These are phyloP conservation scores for Rhopalosiphum maidis DNA, from an alignment of 1,140 invertebrate species.

Conservation along the genomic window DNA sequence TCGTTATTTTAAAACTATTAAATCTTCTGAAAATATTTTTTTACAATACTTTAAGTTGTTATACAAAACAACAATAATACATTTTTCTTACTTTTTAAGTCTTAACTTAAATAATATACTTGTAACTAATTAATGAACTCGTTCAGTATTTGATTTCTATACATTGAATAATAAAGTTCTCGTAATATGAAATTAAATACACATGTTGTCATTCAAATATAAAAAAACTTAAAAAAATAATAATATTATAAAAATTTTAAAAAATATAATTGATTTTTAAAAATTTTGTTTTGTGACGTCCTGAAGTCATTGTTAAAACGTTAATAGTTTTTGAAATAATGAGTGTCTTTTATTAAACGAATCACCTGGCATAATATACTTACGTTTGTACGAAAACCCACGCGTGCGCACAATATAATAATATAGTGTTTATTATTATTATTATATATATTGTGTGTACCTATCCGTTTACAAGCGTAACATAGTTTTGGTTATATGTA, in stretches of 20 bases:
- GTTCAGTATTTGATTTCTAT: background rate
- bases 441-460: background rate
- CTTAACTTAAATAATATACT: background rate
- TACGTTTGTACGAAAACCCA: background rate
- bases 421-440: background rate
- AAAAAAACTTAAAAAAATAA: background rate
- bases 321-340: background rate
- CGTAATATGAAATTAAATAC: background rate
- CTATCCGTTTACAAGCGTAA: background rate
- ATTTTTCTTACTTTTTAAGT: background rate
- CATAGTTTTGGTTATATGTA: background rate
- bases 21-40: background rate
- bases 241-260: background rate
- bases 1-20: background rate
- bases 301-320: background rate
- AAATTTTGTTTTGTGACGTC: background rate
- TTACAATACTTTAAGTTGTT: background rate
- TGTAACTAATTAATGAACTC: background rate
- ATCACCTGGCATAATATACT: background rate
- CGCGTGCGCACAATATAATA: constrained; percentile 7
- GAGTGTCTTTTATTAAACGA: background rate
- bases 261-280: background rate
- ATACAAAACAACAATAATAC: background rate
- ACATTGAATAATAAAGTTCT: background rate
- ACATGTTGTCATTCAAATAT: background rate